Conservation (phyloP, 1,140 invertebrate genomes). For the Bursaphelenchus mucronatus region DNA sequence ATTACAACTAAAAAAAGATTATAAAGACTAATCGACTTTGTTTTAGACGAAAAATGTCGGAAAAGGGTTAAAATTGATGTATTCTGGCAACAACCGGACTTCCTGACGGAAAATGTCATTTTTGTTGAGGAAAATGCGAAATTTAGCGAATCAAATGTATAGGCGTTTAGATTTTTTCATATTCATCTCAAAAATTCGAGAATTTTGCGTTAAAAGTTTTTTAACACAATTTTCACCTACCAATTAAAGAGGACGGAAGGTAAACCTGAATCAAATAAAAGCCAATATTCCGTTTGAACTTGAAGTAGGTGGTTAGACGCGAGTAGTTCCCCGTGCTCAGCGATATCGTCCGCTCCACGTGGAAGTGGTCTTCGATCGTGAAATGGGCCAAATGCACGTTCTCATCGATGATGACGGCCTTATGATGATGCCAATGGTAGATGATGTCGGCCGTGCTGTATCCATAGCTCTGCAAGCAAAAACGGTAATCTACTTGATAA, state of each 20-base stretch:
- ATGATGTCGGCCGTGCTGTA: constrained; percentile 94
- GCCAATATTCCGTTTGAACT: constrained; percentile 95
- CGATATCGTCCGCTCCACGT: constrained; percentile 82
- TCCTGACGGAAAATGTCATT: too few relatives aligned
- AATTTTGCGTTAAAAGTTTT: too few relatives aligned
- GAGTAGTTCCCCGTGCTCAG: constrained; percentile 96
- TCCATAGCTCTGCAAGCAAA: constrained; percentile 69
- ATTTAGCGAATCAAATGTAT: too few relatives aligned
- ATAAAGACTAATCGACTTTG: background rate
- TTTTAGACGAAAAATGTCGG: constrained; percentile 17
- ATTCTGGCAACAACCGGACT: background rate
- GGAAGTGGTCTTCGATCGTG: constrained; percentile 83
- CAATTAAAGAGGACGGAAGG: constrained; percentile 93
- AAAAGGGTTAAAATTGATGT: background rate
- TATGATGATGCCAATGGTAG: constrained; percentile 78
- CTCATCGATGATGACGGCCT: constrained; percentile 62
- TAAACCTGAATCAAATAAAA: constrained; percentile 99
- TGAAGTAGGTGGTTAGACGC: constrained; percentile 90
- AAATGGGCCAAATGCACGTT: constrained; percentile 71
- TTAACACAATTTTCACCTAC: background rate
- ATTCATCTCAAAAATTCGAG: background rate
- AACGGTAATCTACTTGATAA: background rate
- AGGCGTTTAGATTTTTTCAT: background rate
- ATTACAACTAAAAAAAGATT: constrained; percentile 47
- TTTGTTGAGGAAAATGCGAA: too few relatives aligned